These are phyloP conservation scores for Agrochola macilenta DNA, from an alignment of 2,888 invertebrate genomes.

Conservation along the genomic window DNA sequence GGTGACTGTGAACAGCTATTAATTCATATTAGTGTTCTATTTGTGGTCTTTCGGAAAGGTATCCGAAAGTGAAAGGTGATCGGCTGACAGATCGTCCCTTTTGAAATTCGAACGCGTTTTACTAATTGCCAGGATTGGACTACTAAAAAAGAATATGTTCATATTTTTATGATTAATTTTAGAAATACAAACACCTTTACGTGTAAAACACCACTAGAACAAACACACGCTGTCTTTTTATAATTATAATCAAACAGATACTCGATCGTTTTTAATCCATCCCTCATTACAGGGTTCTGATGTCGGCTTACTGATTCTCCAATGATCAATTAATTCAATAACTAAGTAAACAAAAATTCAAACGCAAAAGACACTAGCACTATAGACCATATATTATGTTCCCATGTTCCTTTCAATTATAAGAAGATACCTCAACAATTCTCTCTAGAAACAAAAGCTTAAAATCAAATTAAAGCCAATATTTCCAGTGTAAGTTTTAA, in stretches of 20 bases:
- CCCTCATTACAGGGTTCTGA: too few relatives aligned
- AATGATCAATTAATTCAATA: background rate
- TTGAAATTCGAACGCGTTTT: conserved; percentile 82
- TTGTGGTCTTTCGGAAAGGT: conserved; percentile 63
- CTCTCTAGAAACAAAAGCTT: conserved; percentile 9
- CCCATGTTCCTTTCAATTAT: background rate
- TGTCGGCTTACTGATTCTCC: background rate
- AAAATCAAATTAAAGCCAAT: conserved; percentile 43
- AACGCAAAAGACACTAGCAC: background rate
- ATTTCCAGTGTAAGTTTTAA: conserved; percentile 57
- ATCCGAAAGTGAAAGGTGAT: conserved; percentile 68
- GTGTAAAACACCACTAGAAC: background rate
- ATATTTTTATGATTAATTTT: conserved; percentile 43
- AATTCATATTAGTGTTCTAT: conserved; percentile 84
- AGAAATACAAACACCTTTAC: conserved; percentile 20
- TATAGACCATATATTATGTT: background rate
- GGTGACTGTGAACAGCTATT: conserved; percentile 77
- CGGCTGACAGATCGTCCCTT: conserved; percentile 65
- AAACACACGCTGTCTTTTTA: conserved; percentile 28
- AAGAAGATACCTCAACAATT: conserved; percentile 12
- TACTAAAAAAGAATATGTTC: background rate
- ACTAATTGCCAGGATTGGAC: conserved; percentile 56
- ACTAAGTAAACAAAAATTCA: background rate
- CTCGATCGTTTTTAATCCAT: conserved; percentile 4
- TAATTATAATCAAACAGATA: conserved; percentile 1